Percentiles rank a stretch among this genome's conserved stretches.
Conservation (phyloP, 2,888 invertebrate genomes). For the Cyclophora punctaria region DNA sequence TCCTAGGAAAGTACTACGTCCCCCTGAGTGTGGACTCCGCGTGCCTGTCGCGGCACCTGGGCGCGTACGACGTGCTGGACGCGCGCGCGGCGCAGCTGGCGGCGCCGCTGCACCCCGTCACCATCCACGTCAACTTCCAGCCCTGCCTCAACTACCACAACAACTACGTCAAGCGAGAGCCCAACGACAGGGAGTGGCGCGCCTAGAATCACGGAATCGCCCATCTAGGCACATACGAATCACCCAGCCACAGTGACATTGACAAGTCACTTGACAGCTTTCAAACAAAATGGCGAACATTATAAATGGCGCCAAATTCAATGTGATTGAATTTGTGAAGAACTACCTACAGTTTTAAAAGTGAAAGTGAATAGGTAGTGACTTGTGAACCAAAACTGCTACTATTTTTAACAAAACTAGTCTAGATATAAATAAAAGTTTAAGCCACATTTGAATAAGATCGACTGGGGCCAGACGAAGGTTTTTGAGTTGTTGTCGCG, state of each 20-base stretch:
- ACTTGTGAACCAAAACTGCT: conserved; percentile 1
- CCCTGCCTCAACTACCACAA: conserved; percentile 55
- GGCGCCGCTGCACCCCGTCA: conserved; percentile 87
- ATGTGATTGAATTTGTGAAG: not conserved
- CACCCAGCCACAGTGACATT: too few relatives aligned
- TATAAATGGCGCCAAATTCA: conserved; percentile 1
- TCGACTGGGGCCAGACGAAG: too few relatives aligned
- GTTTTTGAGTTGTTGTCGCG: too few relatives aligned
- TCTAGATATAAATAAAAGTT: conserved; percentile 1
- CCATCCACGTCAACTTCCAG: conserved; percentile 90
- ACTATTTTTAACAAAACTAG: conserved; percentile 5
- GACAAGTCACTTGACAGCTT: too few relatives aligned
- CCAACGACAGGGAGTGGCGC: conserved; percentile 44
- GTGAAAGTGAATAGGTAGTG: not conserved
- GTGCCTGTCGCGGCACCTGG: conserved; percentile 80
- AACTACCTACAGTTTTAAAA: too few relatives aligned
- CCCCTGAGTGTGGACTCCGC: conserved; percentile 88
- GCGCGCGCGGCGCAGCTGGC: conserved; percentile 70
- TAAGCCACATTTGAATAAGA: too few relatives aligned
- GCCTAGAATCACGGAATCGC: conserved; percentile 18
- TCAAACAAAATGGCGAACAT: conserved; percentile 4
- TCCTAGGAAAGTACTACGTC: conserved; percentile 82
- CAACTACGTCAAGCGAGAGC: conserved; percentile 44
- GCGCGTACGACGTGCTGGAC: conserved; percentile 75
- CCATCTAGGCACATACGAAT: not conserved